These are phyloP conservation scores for Cossypha caffra DNA, from an alignment of 2,797 vertebrate genomes.

Conservation along the genomic window DNA sequence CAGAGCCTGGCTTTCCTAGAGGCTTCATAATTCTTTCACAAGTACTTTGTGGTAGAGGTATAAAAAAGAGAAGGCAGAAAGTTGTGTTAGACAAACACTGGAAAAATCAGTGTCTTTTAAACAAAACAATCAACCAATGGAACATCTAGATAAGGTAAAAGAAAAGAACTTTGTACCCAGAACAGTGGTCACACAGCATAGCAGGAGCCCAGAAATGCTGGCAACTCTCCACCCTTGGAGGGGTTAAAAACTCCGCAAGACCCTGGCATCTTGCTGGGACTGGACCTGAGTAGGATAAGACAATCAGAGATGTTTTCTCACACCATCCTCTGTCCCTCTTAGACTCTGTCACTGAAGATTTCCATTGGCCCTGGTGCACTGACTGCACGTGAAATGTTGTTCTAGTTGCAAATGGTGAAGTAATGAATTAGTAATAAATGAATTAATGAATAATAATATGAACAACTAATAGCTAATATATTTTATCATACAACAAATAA, in stretches of 20 bases:
- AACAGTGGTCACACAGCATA: not conserved
- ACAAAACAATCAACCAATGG: not conserved
- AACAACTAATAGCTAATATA: not conserved
- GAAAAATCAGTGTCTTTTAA: not conserved
- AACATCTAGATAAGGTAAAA: not conserved
- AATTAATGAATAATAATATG: not conserved
- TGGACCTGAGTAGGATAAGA: not conserved
- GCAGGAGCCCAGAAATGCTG: not conserved
- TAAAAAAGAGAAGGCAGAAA: not conserved
- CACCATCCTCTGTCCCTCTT: not conserved
- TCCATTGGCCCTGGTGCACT: not conserved
- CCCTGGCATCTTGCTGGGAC: not conserved
- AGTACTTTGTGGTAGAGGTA: not conserved
- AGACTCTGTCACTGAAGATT: not conserved
- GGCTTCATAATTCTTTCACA: not conserved
- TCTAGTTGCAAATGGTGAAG: not conserved
- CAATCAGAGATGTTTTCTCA: not conserved
- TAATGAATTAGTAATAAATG: not conserved
- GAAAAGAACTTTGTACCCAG: not conserved
- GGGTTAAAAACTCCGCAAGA: not conserved
- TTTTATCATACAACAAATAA: not conserved
- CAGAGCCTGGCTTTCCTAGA: not conserved
- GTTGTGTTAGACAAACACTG: not conserved
- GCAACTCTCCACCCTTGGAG: not conserved
- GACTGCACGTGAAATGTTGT: fast-evolving